Percentiles rank a stretch among this genome's conserved stretches.
Conservation (phyloP, 2,888 invertebrate species). For the Caenorhabditis panamensis region DNA sequence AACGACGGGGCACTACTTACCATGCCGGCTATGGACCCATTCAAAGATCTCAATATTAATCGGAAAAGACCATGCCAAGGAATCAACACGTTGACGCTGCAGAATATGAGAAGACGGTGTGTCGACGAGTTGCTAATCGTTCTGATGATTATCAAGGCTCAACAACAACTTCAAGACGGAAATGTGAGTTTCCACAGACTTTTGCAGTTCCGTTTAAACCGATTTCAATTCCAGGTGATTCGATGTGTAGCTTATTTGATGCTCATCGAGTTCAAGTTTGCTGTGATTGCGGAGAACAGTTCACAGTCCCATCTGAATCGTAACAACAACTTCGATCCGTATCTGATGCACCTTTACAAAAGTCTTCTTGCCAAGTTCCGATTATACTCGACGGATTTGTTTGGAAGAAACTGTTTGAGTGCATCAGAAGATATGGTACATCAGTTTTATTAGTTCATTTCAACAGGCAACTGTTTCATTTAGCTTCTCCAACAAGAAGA, state of each 20-base stretch:
- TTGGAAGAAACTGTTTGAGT: slow-evolving; percentile 15
- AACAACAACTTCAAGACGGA: slow-evolving; percentile 44
- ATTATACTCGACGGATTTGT: slow-evolving; percentile 31
- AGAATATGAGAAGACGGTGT: slow-evolving; percentile 43
- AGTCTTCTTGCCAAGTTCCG: slow-evolving; percentile 36
- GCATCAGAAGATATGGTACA: slow-evolving; percentile 9
- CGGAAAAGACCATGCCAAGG: background rate
- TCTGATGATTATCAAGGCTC: slow-evolving; percentile 40
- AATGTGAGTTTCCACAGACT: slow-evolving; percentile 32
- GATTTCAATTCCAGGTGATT: slow-evolving; percentile 50
- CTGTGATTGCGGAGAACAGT: slow-evolving; percentile 2
- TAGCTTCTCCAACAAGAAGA: slow-evolving; percentile 9
- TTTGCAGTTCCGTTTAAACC: background rate
- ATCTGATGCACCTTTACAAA: slow-evolving; percentile 41
- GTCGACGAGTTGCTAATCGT: slow-evolving; percentile 39
- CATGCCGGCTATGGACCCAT: slow-evolving; percentile 16
- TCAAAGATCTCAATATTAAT: background rate
- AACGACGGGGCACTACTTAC: slow-evolving; percentile 23
- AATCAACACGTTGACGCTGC: slow-evolving; percentile 21
- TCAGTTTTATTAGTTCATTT: too few species aligned
- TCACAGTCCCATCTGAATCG: background rate
- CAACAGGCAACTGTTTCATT: background rate
- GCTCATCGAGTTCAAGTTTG: slow-evolving; percentile 37
- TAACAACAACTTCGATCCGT: slow-evolving; percentile 16
- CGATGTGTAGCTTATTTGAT: slow-evolving; percentile 49